Evolutionary conservation across 2,888 invertebrate species (phyloP).

Genomic region (Apamea anceps): DNA sequence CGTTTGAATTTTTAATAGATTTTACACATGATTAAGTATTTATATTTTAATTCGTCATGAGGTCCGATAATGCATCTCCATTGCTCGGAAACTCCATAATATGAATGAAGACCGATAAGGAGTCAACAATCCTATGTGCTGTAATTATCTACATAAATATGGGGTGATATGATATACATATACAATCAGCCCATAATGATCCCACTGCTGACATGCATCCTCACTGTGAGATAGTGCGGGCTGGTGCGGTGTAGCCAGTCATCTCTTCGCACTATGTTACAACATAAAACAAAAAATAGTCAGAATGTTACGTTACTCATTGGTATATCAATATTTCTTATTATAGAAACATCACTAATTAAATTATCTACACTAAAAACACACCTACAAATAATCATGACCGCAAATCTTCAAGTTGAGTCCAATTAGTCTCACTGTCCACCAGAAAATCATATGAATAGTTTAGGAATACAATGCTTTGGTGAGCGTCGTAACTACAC

Average conservation of each 20-base stretch:
- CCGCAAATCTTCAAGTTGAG: neutral
- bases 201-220: neutral
- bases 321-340: neutral
- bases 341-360: neutral
- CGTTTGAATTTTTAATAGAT: too few relatives aligned
- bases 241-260: neutral
- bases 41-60: neutral
- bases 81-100: neutral
- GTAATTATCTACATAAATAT: neutral
- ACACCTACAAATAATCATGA: neutral
- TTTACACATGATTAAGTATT: neutral
- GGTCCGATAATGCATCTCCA: neutral
- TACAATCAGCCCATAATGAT: neutral
- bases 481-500: conserved; percentile 33
- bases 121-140: neutral
- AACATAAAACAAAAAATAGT: neutral
- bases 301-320: neutral
- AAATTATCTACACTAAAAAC: neutral
- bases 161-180: neutral
- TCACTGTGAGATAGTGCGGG: neutral
- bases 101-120: neutral
- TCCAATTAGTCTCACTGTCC: neutral
- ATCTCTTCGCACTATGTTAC: neutral
- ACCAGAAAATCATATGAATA: conserved; percentile 26
- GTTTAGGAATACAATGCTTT: conserved; percentile 30